Conservation (phyloP, 1,140 invertebrate species). For the Cydia pomonella region DNA sequence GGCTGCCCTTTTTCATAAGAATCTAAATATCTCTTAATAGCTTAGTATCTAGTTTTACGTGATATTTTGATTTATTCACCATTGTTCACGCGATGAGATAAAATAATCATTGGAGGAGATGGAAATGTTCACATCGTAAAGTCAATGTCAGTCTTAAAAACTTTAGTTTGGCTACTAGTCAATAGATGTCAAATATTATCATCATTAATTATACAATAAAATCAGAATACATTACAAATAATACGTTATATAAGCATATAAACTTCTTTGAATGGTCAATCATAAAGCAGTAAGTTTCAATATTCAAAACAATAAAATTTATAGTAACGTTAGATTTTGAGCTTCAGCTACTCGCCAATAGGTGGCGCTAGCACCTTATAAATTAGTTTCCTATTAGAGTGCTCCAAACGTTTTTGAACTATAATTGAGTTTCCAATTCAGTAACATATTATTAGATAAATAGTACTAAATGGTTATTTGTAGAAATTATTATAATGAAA, state of each 20-base stretch:
- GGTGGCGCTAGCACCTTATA: conserved; percentile 34
- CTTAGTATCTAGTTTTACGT: too few relatives aligned
- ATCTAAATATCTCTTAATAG: too few relatives aligned
- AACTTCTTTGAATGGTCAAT: neutral
- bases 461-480: too few relatives aligned
- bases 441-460: too few relatives aligned
- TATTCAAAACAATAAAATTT: neutral
- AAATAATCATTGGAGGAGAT: neutral
- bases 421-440: too few relatives aligned
- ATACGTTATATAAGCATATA: neutral
- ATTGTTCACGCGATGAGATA: neutral
- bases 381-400: neutral
- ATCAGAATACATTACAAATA: neutral
- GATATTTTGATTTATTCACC: too few relatives aligned
- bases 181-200: conserved; percentile 48
- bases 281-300: neutral
- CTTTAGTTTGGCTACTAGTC: conserved; percentile 45
- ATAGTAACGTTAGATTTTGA: neutral
- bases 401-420: too few relatives aligned
- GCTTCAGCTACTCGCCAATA: conserved; percentile 35
- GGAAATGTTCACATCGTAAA: neutral
- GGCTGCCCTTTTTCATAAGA: too few relatives aligned
- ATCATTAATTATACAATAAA: neutral
- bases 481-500: too few relatives aligned
- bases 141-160: neutral